Base-by-base conservation (phyloP, 2,888 invertebrate genomes). In the Parthenolecanium corni region DNA sequence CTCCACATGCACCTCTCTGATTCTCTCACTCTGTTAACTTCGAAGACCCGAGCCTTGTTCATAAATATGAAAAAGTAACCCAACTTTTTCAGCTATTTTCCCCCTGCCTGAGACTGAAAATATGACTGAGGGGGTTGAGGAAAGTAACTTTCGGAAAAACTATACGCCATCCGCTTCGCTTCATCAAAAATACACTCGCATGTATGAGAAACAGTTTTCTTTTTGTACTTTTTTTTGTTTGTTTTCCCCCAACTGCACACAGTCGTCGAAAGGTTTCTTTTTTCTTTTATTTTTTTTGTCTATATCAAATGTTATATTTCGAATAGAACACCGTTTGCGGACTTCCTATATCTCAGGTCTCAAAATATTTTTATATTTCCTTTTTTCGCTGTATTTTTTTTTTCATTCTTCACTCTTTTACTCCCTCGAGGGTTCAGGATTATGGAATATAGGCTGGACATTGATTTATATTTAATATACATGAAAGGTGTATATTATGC, bases 131-230 rank as follows among this genome's bases (percentile, higher is more conserved):
- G 9, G 31, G 31, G 9, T 6, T 6, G 9, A 31, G 9, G 31
- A 56, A 44, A 56, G 56, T 3, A 56, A 46, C 42, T 44, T 56
- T 44, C 25, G 20, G 46, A 57, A 56, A 57, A 36, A 46, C 25
- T 49, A 49, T 49, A 25, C 58, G 58, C 44, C 44, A 58, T 58
- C 47, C 47, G 58, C 46, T 58, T 47, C 47, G 47, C 46, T 46
- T 58, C 58, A 58, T 58, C 58, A 58, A 58, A 58, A 58, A 58
- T 58, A 58, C 44, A 58, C 58, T 58, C 46, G 58, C 46, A 31
- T 47, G 23, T 49, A 20, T 49, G 49, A 23, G 49, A 20, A 23
- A 49, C 20, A 49, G 49, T 49, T 23, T 20, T 23, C 21, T 49
- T 23, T 49, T 21, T 49, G 14, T 23, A 49, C 11, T 24, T 42